These are phyloP conservation scores for Macrochelys suwanniensis DNA, from an alignment of 2,797 vertebrate species.

Conservation along the genomic window DNA sequence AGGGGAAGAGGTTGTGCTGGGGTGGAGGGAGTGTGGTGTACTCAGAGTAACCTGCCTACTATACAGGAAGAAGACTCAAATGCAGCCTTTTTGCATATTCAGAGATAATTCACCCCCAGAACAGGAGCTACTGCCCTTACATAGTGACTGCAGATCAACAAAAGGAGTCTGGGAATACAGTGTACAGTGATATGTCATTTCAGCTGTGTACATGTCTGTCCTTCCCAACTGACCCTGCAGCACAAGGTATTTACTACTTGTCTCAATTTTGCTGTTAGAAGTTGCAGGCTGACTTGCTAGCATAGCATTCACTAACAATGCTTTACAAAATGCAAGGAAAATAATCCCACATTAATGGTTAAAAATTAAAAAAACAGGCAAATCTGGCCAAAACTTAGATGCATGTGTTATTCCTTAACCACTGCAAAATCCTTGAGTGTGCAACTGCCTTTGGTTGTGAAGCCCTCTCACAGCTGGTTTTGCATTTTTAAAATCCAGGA, in stretches of 20 bases:
- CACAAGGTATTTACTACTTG: neutral
- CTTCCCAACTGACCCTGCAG: neutral
- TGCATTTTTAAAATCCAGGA: neutral
- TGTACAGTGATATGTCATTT: too few relatives aligned
- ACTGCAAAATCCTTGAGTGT: neutral
- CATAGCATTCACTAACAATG: neutral
- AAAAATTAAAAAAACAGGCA: too few relatives aligned
- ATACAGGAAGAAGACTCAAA: neutral
- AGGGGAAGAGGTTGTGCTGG: neutral
- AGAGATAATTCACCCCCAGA: neutral
- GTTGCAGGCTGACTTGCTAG: neutral
- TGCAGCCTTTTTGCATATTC: neutral
- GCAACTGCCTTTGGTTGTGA: neutral
- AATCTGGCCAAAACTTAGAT: neutral
- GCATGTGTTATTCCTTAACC: neutral
- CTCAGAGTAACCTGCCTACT: neutral
- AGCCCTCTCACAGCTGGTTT: neutral
- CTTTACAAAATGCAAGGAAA: neutral
- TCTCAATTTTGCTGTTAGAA: neutral
- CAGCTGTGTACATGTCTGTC: too few relatives aligned
- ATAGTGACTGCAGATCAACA: neutral
- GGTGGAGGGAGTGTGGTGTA: neutral
- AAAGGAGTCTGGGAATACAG: too few relatives aligned
- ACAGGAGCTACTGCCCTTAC: neutral
- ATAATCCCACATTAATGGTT: too few relatives aligned